Evolutionary conservation across 1,140 invertebrate species (phyloP).

Genomic region (Tetragonula clypearis): DNA sequence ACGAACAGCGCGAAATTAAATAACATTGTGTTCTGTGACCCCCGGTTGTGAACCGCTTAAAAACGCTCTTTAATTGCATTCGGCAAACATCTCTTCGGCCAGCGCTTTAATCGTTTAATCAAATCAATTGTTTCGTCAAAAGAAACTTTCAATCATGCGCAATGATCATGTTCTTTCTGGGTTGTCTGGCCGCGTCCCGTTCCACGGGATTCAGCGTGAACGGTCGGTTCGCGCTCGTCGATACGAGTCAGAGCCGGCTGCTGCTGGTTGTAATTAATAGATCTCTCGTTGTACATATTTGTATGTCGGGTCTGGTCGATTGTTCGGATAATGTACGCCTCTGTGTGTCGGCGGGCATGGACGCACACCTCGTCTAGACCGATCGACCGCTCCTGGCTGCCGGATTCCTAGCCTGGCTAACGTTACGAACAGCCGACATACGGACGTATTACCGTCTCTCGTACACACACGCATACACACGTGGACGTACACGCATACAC

Average conservation of each 20-base stretch:
- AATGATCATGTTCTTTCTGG: conserved; percentile 24
- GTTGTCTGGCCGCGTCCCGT: conserved; percentile 19
- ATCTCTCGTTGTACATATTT: conserved; percentile 71
- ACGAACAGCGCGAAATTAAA: not conserved
- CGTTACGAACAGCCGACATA: conserved; percentile 59
- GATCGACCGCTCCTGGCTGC: conserved; percentile 68
- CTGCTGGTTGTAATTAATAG: conserved; percentile 65
- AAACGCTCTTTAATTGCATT: conserved; percentile 23
- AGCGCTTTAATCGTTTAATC: conserved; percentile 37
- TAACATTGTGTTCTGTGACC: not conserved
- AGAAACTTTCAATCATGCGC: conserved; percentile 21
- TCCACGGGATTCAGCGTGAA: conserved; percentile 1
- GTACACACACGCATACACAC: conserved; percentile 1
- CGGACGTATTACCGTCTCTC: conserved; percentile 13
- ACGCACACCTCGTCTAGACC: conserved; percentile 70
- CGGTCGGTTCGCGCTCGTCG: conserved; percentile 33
- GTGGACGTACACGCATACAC: not conserved
- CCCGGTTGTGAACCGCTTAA: not conserved
- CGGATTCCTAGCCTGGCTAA: conserved; percentile 60
- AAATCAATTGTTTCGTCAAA: conserved; percentile 48
- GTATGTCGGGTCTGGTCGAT: conserved; percentile 61
- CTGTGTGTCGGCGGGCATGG: conserved; percentile 32
- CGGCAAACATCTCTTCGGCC: not conserved
- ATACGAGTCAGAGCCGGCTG: conserved; percentile 51
- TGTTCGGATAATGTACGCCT: conserved; percentile 55